Evolutionary conservation across 2,888 invertebrate genomes (phyloP), one percentile per base, ranked within the genome.

Genomic region (Crocallis elinguaria): DNA sequence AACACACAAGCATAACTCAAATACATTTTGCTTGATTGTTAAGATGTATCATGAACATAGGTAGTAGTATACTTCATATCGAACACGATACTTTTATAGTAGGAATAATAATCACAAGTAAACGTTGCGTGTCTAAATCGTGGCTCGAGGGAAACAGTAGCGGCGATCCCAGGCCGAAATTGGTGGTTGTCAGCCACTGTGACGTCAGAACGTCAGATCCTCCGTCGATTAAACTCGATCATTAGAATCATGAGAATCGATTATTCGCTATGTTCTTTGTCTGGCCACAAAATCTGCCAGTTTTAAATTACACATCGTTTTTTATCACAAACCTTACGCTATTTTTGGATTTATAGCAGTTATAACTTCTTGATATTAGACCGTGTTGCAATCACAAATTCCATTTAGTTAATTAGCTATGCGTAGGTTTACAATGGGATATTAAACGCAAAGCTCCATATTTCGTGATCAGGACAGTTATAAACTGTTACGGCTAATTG

Each of bases 161-260:
- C 86, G 44, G 49, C 60, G 71, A 77, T 77, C 72, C 64, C 58
- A 55, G 33, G 60, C 66, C 69, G 64, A 84, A 87, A 88, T 87
- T 85, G 75, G 69, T 38, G 70, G 64, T 79, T 88, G 85, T 84
- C 86, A 83, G 73, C 61, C 53, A 42, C 58, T 42, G 32, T 50
- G 58, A 62, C 66, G 60, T 66, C 67, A 68, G 61, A 66, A 57
- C 57, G 55, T 54, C 60, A 62, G 59, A 60, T 70, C 71, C 67
- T 62, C 67, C 62, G 59, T 59, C 64, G 71, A 79, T 79, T 75
- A 70, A 66, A 61, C 61, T 62, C 59, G 66, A 65, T 65, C 54
- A 62, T 60, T 58, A 61, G 50, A 67, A 77, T 75, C 82, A 84
- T 87, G 86, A 80, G 86, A 87, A 85, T 82, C 79, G 77, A 79